Conservation (phyloP, 2,113 vertebrate species). For the Ictalurus furcatus region DNA sequence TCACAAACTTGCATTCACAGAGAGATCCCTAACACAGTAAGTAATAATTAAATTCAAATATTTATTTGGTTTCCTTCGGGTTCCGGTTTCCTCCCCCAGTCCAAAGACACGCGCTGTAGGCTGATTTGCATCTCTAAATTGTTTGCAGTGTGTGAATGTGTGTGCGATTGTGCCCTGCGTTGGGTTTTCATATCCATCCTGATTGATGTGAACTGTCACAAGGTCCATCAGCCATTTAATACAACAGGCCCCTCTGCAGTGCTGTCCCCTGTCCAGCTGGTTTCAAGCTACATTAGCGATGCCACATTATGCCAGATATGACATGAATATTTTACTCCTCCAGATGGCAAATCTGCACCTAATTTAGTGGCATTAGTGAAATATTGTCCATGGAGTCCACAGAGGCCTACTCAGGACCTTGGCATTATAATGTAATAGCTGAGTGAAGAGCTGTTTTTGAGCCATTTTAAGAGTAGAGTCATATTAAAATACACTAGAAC, state of each 20-base stretch:
- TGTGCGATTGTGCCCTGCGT: too few species aligned
- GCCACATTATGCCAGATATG: slow-evolving; percentile 10
- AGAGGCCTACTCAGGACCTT: not conserved
- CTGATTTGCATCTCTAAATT: too few species aligned
- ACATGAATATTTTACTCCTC: slow-evolving; percentile 28
- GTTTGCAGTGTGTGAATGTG: too few species aligned
- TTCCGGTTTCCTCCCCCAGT: too few species aligned
- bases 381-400: not conserved
- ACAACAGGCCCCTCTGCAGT: slow-evolving; percentile 8
- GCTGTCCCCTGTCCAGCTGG: not conserved
- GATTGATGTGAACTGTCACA: slow-evolving; percentile 6
- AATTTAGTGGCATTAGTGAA: not conserved
- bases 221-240: slow-evolving; percentile 11
- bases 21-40: too few species aligned
- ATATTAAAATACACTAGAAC: not conserved
- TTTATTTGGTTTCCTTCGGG: too few species aligned
- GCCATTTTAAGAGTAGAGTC: not conserved
- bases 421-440: not conserved
- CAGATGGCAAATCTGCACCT: slow-evolving; percentile 14
- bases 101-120: too few species aligned
- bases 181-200: not conserved
- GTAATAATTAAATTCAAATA: too few species aligned
- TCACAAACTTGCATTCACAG: too few species aligned
- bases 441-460: not conserved
- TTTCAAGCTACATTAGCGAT: slow-evolving; percentile 1